Percentiles rank a stretch among this genome's conserved stretches.
phyloP scores from a whole-genome alignment of 2,888 invertebrate genomes.

The Pimpla rufipes region DNA sequence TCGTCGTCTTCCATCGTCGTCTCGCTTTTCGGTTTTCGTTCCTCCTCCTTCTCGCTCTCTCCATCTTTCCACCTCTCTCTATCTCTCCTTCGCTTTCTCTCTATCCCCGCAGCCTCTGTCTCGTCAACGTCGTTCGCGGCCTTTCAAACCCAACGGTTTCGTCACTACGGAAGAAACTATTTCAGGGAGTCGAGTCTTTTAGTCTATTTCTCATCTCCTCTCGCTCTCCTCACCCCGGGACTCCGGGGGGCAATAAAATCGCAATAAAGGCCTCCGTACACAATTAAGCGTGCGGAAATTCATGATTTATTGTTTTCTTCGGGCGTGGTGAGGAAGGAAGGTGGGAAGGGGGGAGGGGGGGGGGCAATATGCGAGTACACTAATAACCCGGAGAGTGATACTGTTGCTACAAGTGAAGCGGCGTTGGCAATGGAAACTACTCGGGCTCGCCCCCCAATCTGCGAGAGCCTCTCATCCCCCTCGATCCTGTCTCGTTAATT shows the following conservation, averaged over 20 bases:
- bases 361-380: constrained; percentile 17
- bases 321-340: too few relatives aligned
- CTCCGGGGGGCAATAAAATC: not conserved
- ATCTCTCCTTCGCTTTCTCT: constrained; percentile 50
- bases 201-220: constrained; percentile 5
- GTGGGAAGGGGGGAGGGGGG: too few relatives aligned
- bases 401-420: not conserved
- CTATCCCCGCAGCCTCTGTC: constrained; percentile 12
- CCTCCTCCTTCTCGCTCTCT: constrained; percentile 46
- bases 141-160: constrained; percentile 33
- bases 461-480: constrained; percentile 37
- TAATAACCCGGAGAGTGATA: constrained; percentile 32
- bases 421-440: constrained; percentile 10
- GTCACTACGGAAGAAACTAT: constrained; percentile 50
- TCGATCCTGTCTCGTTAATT: constrained; percentile 64
- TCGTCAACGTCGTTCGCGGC: constrained; percentile 33
- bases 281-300: constrained; percentile 32
- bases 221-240: not conserved
- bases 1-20: constrained; percentile 55
- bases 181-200: constrained; percentile 32
- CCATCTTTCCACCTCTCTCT: constrained; percentile 51
- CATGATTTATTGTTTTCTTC: constrained; percentile 22
- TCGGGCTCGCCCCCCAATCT: constrained; percentile 35
- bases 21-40: constrained; percentile 40
- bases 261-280: constrained; percentile 22